Evolutionary conservation across 2,113 vertebrate species (phyloP).

Genomic region (Bambusicola thoracicus): DNA sequence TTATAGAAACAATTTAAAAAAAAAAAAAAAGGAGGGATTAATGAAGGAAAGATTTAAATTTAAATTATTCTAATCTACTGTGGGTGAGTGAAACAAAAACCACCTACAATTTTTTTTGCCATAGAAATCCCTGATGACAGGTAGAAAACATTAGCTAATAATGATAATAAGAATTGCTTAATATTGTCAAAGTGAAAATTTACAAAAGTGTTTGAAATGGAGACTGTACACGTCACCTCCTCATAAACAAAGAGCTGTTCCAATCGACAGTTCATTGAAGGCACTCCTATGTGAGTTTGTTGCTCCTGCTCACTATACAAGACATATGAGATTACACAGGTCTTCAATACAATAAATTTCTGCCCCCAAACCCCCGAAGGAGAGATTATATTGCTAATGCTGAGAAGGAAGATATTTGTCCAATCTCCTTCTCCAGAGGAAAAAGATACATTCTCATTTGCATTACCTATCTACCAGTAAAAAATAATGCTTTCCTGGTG

Average conservation of each 20-base stretch:
- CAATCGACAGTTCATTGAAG: neutral
- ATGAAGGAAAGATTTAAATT: neutral
- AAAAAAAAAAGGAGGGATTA: neutral
- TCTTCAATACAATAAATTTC: neutral
- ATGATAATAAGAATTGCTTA: neutral
- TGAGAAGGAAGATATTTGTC: neutral
- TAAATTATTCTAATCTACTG: neutral
- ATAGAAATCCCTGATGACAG: neutral
- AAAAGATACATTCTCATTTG: neutral
- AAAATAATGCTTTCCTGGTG: neutral
- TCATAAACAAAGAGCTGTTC: neutral
- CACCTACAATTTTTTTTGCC: neutral
- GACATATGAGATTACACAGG: neutral
- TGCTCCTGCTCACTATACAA: neutral
- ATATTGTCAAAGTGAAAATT: neutral
- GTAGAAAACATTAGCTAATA: neutral
- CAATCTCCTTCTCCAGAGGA: neutral
- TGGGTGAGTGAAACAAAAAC: neutral
- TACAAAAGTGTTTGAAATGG: neutral
- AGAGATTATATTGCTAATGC: neutral
- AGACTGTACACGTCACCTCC: neutral
- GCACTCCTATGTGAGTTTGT: neutral
- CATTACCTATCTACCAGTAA: neutral
- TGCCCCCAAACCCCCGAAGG: neutral
- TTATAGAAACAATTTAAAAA: neutral